Conservation (phyloP, 2,113 vertebrate genomes). For the Notechis scutatus region DNA sequence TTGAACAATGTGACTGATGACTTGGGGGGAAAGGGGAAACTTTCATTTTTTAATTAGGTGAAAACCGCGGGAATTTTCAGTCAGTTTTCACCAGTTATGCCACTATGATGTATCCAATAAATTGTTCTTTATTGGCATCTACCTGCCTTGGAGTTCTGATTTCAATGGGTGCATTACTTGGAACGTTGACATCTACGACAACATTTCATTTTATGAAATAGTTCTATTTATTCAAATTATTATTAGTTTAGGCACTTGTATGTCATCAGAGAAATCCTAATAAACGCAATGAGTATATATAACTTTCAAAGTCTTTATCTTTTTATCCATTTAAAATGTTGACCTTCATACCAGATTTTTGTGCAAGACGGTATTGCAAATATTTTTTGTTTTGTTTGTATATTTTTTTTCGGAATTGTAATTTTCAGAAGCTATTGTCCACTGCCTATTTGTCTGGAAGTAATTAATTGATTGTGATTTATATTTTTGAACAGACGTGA, state of each 20-base stretch:
- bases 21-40: too few relatives aligned
- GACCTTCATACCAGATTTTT: not conserved
- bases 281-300: not conserved
- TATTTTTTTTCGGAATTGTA: not conserved
- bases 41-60: too few relatives aligned
- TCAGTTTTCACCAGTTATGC: too few relatives aligned
- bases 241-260: not conserved
- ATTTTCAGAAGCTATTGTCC: not conserved
- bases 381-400: not conserved
- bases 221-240: not conserved
- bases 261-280: not conserved
- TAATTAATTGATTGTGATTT: not conserved
- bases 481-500: not conserved
- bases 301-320: not conserved
- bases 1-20: too few relatives aligned
- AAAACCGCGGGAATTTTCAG: too few relatives aligned
- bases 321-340: not conserved
- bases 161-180: too few relatives aligned
- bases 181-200: not conserved
- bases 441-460: not conserved
- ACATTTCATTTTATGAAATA: not conserved
- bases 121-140: too few relatives aligned
- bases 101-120: too few relatives aligned
- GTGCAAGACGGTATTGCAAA: not conserved
- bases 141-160: too few relatives aligned